Evolutionary conservation across 1,140 invertebrate genomes (phyloP).

Genomic region (Drosophila fuyamai): DNA sequence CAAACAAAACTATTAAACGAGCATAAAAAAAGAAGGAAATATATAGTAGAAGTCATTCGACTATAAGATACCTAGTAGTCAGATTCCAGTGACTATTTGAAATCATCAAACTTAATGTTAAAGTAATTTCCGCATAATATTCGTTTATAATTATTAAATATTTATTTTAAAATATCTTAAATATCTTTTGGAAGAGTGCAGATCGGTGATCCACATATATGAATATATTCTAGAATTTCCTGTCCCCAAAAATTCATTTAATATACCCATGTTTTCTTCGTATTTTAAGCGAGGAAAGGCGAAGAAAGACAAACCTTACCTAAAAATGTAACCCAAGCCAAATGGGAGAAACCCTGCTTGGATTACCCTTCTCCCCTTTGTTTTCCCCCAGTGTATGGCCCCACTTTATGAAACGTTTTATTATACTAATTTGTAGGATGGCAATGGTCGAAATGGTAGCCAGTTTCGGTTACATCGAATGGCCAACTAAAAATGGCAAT

Average conservation of each 20-base stretch:
- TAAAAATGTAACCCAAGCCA: conserved; percentile 39
- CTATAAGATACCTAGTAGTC: not conserved
- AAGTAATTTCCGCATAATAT: no score
- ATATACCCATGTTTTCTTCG: not conserved
- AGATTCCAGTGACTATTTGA: no score
- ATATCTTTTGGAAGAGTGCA: no score
- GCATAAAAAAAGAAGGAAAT: conserved; percentile 29
- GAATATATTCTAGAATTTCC: no score
- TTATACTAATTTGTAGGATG: conserved; percentile 84
- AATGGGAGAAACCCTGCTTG: conserved; percentile 17
- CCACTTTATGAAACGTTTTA: conserved; percentile 84
- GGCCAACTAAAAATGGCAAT: conserved; percentile 81
- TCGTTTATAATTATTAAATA: no score
- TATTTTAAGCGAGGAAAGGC: not conserved
- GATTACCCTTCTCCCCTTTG: conserved; percentile 14
- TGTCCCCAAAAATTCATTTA: not conserved
- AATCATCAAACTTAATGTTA: no score
- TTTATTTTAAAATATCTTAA: no score
- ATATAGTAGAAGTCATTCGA: not conserved
- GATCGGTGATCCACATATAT: no score
- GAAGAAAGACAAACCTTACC: conserved; percentile 13
- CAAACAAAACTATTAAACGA: conserved; percentile 64
- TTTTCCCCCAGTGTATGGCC: conserved; percentile 32
- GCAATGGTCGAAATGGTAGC: conserved; percentile 68
- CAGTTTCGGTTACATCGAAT: conserved; percentile 82